A percentile compares a stretch with the other conserved stretches of the same genome.
Conservation (phyloP, 2,113 vertebrate genomes). For the Triplophysa rosa region DNA sequence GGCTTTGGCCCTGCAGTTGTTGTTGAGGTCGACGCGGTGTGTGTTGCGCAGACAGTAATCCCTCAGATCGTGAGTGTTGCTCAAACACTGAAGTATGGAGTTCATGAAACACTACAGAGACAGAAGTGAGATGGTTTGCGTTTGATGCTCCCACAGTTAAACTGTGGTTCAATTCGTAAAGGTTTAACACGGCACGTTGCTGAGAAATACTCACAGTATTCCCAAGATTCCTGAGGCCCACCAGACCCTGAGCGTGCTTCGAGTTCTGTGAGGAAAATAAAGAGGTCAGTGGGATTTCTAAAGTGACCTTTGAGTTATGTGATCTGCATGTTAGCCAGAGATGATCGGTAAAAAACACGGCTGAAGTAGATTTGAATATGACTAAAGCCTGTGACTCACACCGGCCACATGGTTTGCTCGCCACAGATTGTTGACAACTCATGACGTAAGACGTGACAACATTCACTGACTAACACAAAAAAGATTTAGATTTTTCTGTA, state of each 20-base stretch:
- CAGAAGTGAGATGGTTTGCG: background rate
- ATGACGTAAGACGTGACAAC: background rate
- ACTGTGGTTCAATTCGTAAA: no score
- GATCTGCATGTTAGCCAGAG: background rate
- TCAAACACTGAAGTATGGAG: slow-evolving; percentile 95
- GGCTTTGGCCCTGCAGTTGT: slow-evolving; percentile 74
- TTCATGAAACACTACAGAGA: slow-evolving; percentile 95
- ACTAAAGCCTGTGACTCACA: background rate
- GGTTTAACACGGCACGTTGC: background rate
- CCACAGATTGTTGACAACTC: background rate
- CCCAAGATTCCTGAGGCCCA: slow-evolving; percentile 91
- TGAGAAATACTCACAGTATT: slow-evolving; percentile 84
- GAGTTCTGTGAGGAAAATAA: slow-evolving; percentile 76
- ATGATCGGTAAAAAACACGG: background rate
- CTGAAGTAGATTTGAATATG: background rate
- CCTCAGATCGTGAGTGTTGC: slow-evolving; percentile 89
- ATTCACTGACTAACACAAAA: background rate
- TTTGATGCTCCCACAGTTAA: no score
- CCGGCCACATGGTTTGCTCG: background rate
- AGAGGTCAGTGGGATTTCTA: background rate
- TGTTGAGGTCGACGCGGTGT: slow-evolving; percentile 84
- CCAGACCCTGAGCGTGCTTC: slow-evolving; percentile 88
- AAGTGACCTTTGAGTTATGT: background rate
- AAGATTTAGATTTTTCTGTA: background rate
- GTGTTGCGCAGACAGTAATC: slow-evolving; percentile 91